phyloP scores from a whole-genome alignment of 2,888 invertebrate species.

The Oscheius sp. region DNA sequence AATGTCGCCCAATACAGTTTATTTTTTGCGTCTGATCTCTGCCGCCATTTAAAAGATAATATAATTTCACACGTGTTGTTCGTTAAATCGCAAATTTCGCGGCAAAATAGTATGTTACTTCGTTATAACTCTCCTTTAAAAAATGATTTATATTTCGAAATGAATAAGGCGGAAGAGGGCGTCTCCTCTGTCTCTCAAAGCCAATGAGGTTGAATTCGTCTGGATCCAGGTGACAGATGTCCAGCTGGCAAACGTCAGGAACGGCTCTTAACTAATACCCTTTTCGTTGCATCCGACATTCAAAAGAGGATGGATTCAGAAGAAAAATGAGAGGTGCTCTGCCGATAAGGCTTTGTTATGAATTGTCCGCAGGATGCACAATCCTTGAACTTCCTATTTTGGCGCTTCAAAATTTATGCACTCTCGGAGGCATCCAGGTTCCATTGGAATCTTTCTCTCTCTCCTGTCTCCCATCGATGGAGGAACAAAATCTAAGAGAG shows the following conservation, averaged over 20 bases:
- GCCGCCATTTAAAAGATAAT: no score
- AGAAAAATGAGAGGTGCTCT: constrained; percentile 34
- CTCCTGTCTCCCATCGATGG: not conserved
- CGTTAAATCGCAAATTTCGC: no score
- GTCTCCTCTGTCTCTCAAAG: no score
- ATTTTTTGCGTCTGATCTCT: no score
- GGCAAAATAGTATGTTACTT: no score
- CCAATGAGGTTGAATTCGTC: no score
- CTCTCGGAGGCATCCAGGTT: not conserved
- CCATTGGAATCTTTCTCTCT: not conserved
- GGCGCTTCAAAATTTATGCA: constrained; percentile 21
- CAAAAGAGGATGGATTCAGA: constrained; percentile 26
- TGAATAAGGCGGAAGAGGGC: no score
- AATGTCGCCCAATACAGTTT: no score
- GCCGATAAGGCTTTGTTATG: constrained; percentile 21
- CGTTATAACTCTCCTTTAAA: no score
- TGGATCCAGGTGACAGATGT: no score
- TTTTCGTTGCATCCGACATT: constrained; percentile 31
- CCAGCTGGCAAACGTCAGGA: not conserved
- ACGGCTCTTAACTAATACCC: constrained; percentile 30
- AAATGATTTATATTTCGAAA: no score
- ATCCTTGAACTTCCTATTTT: constrained; percentile 16
- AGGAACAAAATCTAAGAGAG: not conserved
- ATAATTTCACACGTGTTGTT: no score
- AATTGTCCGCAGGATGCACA: constrained; percentile 15